A percentile compares a stretch with the other conserved stretches of the same genome.
Evolutionary conservation across 2,888 invertebrate genomes (phyloP).

Genomic region (Spicauda simplicius): DNA sequence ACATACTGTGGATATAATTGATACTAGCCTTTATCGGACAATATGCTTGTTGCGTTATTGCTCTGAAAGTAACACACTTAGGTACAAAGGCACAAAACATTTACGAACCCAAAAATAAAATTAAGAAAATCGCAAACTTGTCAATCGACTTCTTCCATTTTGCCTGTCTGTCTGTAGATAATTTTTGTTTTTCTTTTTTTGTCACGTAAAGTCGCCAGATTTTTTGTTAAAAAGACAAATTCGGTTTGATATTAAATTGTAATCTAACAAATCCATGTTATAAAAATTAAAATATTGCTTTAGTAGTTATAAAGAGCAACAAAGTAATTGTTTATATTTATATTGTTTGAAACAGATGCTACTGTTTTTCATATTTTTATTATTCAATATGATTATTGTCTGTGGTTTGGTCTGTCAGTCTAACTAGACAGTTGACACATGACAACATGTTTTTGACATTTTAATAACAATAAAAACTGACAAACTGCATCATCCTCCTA

Average conservation of each 20-base stretch:
- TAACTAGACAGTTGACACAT: too few species aligned
- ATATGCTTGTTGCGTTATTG: constrained; percentile 43
- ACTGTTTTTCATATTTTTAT: too few species aligned
- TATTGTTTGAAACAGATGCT: too few species aligned
- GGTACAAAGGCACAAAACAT: constrained; percentile 62
- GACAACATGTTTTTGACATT: too few species aligned
- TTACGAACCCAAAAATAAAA: constrained; percentile 75
- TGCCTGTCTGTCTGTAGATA: constrained; percentile 72
- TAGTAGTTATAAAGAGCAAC: background rate
- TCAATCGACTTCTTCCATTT: constrained; percentile 81
- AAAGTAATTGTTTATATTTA: background rate
- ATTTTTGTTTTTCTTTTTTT: constrained; percentile 42
- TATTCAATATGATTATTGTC: too few species aligned
- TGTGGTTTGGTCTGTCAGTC: too few species aligned
- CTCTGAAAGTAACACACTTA: constrained; percentile 52
- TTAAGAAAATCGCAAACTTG: constrained; percentile 78
- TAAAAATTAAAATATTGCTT: background rate
- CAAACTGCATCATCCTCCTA: background rate
- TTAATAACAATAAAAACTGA: too few species aligned
- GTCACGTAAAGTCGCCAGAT: background rate
- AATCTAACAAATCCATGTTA: too few species aligned
- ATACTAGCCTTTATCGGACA: constrained; percentile 43
- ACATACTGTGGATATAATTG: constrained; percentile 50
- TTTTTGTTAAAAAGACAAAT: too few species aligned
- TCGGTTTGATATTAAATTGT: too few species aligned